Base-by-base conservation (phyloP, 2,888 invertebrate species). In the Hirtodrosophila confusa region DNA sequence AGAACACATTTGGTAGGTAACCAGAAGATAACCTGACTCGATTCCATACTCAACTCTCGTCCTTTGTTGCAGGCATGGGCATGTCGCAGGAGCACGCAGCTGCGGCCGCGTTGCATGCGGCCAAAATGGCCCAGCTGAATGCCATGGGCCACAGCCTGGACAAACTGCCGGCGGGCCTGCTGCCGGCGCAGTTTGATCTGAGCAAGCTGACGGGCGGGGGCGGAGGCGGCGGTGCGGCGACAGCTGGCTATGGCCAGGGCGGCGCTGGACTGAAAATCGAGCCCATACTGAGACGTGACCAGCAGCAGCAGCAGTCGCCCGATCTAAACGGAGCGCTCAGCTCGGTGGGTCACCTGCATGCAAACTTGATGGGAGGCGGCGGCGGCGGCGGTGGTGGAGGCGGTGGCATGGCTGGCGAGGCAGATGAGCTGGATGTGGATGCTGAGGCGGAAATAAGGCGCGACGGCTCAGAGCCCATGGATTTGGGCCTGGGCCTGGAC, bases 81-180 rank as follows among this genome's bases (percentile, higher is more conserved):
- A 93, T 94, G 90, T 93, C 93, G 71, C 93, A 94, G 47, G 95
- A 95, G 68, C 95, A 95, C 80, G 94, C 94, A 2, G 93, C 95
- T 76, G 94, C 95, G 71, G 96, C 96, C 0, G 96, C 96, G 4
- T 93, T 95, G 89, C 95, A 95, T 87, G 95, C 95, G 0, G 95
- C 95, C 31, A 96, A 96, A 91, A 92, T 96, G 90, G 95, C 96
- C 24, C 96, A 96, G 82, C 93, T 96, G 90, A 95, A 94, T 88
- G 95, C 95, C 4, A 93, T 94, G 92, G 93, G 92, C 3, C 93
- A 93, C 67, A 89, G 91, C 36, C 74, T 92, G 44, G 94, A 94
- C 66, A 94, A 94, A 83, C 91, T 93, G n/a, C 93, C 94, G 9
- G 79, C 91, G 1, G 87, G 90, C 11, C 74, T 92, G 33, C 62